Base-by-base conservation (phyloP, 2,797 vertebrate species). In the Chromobotia macracanthus region DNA sequence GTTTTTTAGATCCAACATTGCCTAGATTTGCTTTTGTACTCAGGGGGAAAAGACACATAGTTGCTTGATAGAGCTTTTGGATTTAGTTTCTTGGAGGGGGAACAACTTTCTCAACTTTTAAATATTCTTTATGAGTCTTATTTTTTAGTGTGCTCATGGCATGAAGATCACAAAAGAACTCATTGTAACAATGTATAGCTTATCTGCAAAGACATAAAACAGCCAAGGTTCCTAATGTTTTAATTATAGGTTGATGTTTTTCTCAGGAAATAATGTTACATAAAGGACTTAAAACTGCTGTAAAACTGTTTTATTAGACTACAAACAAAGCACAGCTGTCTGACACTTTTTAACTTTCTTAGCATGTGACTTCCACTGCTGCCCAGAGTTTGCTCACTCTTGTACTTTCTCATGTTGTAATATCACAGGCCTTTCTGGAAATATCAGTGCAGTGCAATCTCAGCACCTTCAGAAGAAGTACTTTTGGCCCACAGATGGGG, bases 361-460 rank as follows among this genome's bases (percentile, higher is more conserved):
- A 72, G 53, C 23, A 23, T 55, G 31, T 18, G 7, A 21, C 61
- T 67, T 51, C 41, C 63, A 44, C n/a, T 63, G 80, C 75, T 73
- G 80, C 53, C 64, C 80, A 79, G 68, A 79, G 70, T 48, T 61
- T 64, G 64, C 69, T 23, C 53, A 48, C 48, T 68, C 28, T 63
- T 66, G 46, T 55, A 55, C n/a, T 41, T 13, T 60, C 13, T 25
- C 35, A n/a, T 70, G 48, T n/a, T 55, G 35, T 78, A 64, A 68
- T 82, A 69, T 78, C 71, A 78, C 65, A 74, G 75, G 81, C 58
- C 55, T 80, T 70, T 35, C 44, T 60, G 18, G 13, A 69, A 79
- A 77, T 83, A 71, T 71, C 48, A 81, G 50, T 21, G 79, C 31
- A 72, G 48, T 82, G 83, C 70, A 71, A 63, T 66, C 74, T 84